Base-by-base conservation (phyloP, 2,888 invertebrate genomes). In the Aleiodes alternator region DNA sequence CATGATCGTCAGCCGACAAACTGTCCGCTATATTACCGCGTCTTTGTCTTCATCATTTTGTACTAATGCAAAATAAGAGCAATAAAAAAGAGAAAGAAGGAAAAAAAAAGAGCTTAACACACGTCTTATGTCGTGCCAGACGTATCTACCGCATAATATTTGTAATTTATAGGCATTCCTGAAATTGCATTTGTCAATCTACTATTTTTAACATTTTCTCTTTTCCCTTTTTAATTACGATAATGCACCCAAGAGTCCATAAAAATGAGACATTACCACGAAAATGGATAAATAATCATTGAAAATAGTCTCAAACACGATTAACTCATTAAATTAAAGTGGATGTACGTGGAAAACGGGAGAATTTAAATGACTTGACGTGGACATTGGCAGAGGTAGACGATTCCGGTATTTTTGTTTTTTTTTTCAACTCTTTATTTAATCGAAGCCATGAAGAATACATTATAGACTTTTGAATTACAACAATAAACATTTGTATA, bases 1-100 rank as follows among this genome's bases (percentile, higher is more conserved):
- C 84, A 86, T 85, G 85, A 86, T 86, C 84, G 80, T 76, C 79
- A 23, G 23, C 78, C 48, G 68, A 73, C 73, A 38, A 16, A 43
- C 23, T 43, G 43, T 8, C 34, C 4, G 11, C 2, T 34, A 16
- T 64, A 43, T 64, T 61, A 8, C 29, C 23, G 57, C 11, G 57
- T 29, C 57, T 57, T 12, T 31, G 57, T 11, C 57, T 43, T 57
- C 31, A 57, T 9, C 29, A 4, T 31, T 57, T 31, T 57, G 12
- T 31, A 12, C 31, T 23, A 29, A 56, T 12, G 29, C 29, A 56
- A 9, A 57, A 56, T 14, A 4, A 34, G 3, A 34, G 34, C 34
- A 34, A 34, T 34, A 34, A 34, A 6, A 3, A 34, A 3, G 4
- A 3, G 4, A 34, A 34, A 3, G 1, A 11, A 8, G 7, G 7